A percentile compares a stretch with the other conserved stretches of the same genome.
phyloP scores from a whole-genome alignment of 1,140 invertebrate genomes.

The Pentalonia nigronervosa region DNA sequence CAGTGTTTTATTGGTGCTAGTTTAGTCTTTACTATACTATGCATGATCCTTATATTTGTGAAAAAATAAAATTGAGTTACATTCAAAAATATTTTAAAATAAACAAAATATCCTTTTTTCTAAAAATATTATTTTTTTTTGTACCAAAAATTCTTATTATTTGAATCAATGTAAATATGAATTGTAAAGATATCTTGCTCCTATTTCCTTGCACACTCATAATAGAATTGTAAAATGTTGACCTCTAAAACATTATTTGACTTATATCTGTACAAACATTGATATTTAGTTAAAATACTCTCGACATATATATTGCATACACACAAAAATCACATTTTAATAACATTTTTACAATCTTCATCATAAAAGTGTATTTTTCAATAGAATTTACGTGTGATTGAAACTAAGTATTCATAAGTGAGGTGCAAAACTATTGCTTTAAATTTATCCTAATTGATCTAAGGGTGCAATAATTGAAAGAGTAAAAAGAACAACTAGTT shows the following conservation, averaged over 20 bases:
- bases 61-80: too few relatives aligned
- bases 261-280: background rate
- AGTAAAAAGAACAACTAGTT: conserved; percentile 46
- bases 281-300: background rate
- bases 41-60: too few relatives aligned
- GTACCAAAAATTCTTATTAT: too few relatives aligned
- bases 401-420: conserved; percentile 33
- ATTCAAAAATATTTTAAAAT: too few relatives aligned
- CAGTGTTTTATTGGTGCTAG: too few relatives aligned
- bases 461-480: conserved; percentile 27
- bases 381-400: background rate
- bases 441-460: background rate
- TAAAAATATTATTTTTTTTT: too few relatives aligned
- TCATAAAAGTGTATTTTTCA: background rate
- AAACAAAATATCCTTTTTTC: too few relatives aligned
- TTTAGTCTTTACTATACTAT: too few relatives aligned
- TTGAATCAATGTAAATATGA: background rate
- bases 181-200: background rate
- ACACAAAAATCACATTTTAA: background rate
- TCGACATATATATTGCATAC: background rate
- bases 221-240: background rate
- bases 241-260: background rate
- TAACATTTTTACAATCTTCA: conserved; percentile 18
- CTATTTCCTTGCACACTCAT: background rate
- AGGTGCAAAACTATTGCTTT: conserved; percentile 38